A percentile compares a stretch with the other conserved stretches of the same genome.
Evolutionary conservation across 1,140 invertebrate species (phyloP).

Genomic region (Aphelinus atriplicis): DNA sequence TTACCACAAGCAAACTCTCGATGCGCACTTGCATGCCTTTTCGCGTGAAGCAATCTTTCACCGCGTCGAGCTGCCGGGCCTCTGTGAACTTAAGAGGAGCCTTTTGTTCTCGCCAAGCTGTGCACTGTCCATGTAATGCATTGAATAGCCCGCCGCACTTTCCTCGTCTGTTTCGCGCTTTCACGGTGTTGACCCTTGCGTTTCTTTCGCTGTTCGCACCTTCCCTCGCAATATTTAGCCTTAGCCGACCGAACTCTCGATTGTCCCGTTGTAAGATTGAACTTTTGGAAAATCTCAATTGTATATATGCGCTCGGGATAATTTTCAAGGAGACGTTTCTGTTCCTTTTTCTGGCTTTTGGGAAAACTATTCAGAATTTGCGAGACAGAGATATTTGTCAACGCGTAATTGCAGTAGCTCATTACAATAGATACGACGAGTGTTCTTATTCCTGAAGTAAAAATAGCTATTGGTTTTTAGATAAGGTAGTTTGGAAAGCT

Average conservation of each 20-base stretch:
- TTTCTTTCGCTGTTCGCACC: neutral
- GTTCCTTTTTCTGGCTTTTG: too few relatives aligned
- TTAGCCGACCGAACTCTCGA: neutral
- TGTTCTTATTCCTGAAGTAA: too few relatives aligned
- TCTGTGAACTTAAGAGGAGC: neutral
- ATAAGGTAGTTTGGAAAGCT: too few relatives aligned
- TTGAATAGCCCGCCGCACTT: neutral
- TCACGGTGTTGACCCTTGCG: constrained; percentile 37
- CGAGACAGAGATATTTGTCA: too few relatives aligned
- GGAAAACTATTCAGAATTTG: too few relatives aligned
- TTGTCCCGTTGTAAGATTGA: neutral
- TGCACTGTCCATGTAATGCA: too few relatives aligned
- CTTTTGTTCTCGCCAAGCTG: constrained; percentile 27
- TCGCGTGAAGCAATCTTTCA: constrained; percentile 21
- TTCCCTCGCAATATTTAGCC: constrained; percentile 5
- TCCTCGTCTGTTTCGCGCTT: constrained; percentile 20
- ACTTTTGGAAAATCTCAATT: too few relatives aligned
- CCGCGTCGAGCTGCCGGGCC: constrained; percentile 7
- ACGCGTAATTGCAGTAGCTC: too few relatives aligned
- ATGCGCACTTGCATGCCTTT: neutral
- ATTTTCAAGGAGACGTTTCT: too few relatives aligned
- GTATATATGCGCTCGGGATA: too few relatives aligned
- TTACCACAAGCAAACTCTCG: neutral
- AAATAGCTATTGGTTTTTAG: too few relatives aligned
- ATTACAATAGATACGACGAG: too few relatives aligned